phyloP scores from a whole-genome alignment of 2,113 vertebrate species.

The Corythoichthys haematopterus region DNA sequence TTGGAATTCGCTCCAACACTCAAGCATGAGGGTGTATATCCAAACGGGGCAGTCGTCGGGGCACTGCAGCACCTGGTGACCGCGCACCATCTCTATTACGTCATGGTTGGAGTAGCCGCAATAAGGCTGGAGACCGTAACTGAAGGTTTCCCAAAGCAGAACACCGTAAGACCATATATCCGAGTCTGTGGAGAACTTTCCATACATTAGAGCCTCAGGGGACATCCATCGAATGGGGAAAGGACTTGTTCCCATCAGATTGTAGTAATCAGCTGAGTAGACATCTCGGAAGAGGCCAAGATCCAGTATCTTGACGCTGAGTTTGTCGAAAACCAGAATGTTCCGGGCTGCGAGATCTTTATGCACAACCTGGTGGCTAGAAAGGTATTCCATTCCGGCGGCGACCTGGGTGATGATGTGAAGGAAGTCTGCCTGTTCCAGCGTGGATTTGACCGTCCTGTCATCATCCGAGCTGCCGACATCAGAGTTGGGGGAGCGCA shows the following conservation, averaged over 20 bases:
- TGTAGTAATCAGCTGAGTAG: conserved; percentile 95
- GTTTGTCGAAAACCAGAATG: conserved; percentile 88
- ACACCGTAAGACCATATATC: conserved; percentile 97
- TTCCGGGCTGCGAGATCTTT: conserved; percentile 95
- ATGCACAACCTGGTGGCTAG: conserved; percentile 87
- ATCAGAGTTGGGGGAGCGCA: conserved; percentile 91
- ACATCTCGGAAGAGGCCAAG: conserved; percentile 92
- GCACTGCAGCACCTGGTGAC: conserved; percentile 84
- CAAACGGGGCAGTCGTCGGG: conserved; percentile 92
- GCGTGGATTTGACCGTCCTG: conserved; percentile 85
- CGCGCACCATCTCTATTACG: conserved; percentile 92
- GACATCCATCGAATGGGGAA: conserved; percentile 97
- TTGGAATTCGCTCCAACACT: conserved; percentile 94
- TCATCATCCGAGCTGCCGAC: conserved; percentile 91
- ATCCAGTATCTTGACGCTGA: conserved; percentile 89
- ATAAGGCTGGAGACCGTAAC: conserved; percentile 94
- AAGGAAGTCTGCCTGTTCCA: conserved; percentile 91
- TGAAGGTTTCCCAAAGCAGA: conserved; percentile 94
- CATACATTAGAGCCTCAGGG: conserved; percentile 89
- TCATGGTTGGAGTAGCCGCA: conserved; percentile 97
- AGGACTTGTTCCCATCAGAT: conserved; percentile 79
- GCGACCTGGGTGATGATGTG: conserved; percentile 89
- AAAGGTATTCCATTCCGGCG: conserved; percentile 94
- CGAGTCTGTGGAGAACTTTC: conserved; percentile 90
- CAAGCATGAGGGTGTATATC: conserved; percentile 91